Percentiles rank a stretch among this genome's conserved stretches.
Conservation (phyloP, 2,113 vertebrate species). For the Plectropomus leopardus region DNA sequence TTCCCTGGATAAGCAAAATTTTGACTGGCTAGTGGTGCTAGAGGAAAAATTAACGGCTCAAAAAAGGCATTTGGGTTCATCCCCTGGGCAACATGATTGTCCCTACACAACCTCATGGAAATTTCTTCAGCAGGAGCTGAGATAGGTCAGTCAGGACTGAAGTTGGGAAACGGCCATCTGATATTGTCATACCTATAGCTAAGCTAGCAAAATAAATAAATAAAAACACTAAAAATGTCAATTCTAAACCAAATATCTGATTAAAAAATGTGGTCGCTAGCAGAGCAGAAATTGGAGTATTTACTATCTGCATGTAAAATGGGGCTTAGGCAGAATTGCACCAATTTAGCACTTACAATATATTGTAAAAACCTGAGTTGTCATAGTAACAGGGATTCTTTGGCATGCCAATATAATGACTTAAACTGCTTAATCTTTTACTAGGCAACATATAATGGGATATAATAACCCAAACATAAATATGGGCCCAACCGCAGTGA, state of each 20-base stretch:
- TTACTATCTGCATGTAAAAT: background rate
- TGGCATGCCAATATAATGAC: background rate
- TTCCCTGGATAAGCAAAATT: too few relatives aligned
- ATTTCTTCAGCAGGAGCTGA: too few relatives aligned
- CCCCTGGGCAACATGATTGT: too few relatives aligned
- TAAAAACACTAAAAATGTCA: background rate
- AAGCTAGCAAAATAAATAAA: background rate
- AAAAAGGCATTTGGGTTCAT: too few relatives aligned
- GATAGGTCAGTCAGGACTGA: too few relatives aligned
- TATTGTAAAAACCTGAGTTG: background rate
- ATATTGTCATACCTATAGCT: too few relatives aligned
- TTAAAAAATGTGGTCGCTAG: background rate
- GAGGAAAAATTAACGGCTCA: too few relatives aligned
- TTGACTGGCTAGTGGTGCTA: too few relatives aligned
- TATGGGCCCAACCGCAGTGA: background rate
- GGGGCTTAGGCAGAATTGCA: too few relatives aligned
- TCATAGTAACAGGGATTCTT: background rate
- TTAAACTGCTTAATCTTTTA: conserved; percentile 2
- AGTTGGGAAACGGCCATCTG: too few relatives aligned
- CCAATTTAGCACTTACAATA: background rate
- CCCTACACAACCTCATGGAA: too few relatives aligned
- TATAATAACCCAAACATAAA: background rate
- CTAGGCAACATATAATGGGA: background rate
- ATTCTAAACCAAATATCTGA: background rate
- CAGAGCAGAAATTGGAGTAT: background rate